phyloP scores from a whole-genome alignment of 2,797 vertebrate genomes.

The Allenopithecus nigroviridis region DNA sequence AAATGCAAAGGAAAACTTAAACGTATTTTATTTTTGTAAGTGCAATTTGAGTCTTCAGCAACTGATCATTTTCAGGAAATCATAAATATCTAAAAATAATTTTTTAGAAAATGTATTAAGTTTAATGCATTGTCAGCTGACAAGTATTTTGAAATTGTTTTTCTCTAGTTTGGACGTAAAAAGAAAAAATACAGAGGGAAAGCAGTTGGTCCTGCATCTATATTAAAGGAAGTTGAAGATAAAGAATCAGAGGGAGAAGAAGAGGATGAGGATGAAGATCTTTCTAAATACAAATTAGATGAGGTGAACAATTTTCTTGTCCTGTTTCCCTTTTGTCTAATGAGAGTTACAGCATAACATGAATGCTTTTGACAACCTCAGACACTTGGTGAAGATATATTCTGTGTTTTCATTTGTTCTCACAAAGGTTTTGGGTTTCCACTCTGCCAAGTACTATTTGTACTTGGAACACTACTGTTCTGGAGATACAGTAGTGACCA shows the following conservation, averaged over 20 bases:
- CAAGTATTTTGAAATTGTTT: constrained; percentile 22
- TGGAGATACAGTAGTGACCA: neutral
- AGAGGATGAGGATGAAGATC: constrained; percentile 95
- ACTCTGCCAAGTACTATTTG: neutral
- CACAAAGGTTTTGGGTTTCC: neutral
- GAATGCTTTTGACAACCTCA: neutral
- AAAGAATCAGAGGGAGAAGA: constrained; percentile 90
- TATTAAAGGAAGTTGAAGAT: constrained; percentile 89
- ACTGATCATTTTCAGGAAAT: neutral
- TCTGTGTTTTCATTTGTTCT: neutral
- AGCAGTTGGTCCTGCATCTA: constrained; percentile 85
- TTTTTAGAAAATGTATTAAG: neutral
- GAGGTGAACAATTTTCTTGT: constrained; percentile 86
- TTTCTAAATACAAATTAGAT: constrained; percentile 97
- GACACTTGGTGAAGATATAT: neutral
- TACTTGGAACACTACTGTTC: neutral
- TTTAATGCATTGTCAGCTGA: neutral
- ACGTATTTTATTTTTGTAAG: neutral
- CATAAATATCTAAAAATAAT: neutral
- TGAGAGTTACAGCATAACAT: neutral
- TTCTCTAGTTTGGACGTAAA: constrained; percentile 95
- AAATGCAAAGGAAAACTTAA: neutral
- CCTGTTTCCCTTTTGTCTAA: neutral
- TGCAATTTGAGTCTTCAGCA: neutral
- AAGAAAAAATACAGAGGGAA: constrained; percentile 98